Evolutionary conservation across 2,888 invertebrate species (phyloP), one percentile per base, ranked within the genome.

Genomic region (Polyommatus icarus): DNA sequence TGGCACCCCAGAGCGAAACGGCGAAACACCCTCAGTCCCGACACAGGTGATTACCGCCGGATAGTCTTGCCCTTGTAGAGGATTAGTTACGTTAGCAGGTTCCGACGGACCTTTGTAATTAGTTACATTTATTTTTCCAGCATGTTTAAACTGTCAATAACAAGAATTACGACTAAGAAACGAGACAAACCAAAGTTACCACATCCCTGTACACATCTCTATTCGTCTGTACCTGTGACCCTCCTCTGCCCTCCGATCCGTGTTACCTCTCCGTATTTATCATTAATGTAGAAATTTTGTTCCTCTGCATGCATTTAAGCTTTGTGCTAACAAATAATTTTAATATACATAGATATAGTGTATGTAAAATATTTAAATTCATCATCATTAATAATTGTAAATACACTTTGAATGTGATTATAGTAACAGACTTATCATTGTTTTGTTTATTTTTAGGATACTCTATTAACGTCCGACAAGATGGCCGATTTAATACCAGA

Each of bases 31-130:
- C 80, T 78, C 80, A 71, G 79, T 79, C 81, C 79, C 84, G 82
- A 85, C 86, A 81, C 93, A 94, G 93, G 93, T 94, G 93, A 93
- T 87, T 92, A 92, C 89, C 85, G 88, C 81, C 87, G 88, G 89
- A 86, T 85, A 83, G 84, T 86, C 89, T 90, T 88, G 89, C 88
- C 88, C 88, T 89, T 85, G 93, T 93, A 93, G 93, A 91, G 89
- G 91, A 89, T 87, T 92, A 91, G 91, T 87, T 86, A 85, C 89
- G 87, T 85, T 87, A 81, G 88, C 87, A 84, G 84, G 87, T 84
- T 87, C 89, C 89, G 89, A 89, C 89, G 86, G 88, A 87, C 86
- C 83, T 77, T 86, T 86, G 87, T 90, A 88, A 87, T 87, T 91
- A 91, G 91, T 89, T 89, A 87, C 87, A 89, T 92, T 89, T 84